Base-by-base conservation (phyloP, 2,888 invertebrate species). In the Drosophila picticornis region DNA sequence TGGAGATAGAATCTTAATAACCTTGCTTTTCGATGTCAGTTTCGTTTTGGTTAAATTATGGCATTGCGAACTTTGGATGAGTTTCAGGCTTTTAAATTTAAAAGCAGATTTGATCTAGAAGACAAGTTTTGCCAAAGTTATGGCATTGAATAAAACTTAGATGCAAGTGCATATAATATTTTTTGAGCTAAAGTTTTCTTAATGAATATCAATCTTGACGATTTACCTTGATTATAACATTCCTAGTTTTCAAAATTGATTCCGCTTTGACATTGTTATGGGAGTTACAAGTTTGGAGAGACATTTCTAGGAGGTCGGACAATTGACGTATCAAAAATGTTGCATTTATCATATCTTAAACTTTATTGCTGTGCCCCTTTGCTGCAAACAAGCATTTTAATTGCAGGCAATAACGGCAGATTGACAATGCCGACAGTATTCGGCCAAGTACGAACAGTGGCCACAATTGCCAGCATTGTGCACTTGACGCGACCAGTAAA, bases 381-480 rank as follows among this genome's bases (percentile, higher is more conserved):
- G 51, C 51, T 13, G 59, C 51, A 34, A 1, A 27, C 29, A 63
- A 51, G 40, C 34, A 79, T 57, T 71, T 71, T 71, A 70, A 77
- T 77, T 75, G 75, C 70, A 22, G 53, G 38, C 53, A 71, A 52
- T 62, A 80, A 77, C 63, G 60, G 60, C 61, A 66, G 38, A 52
- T 65, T 65, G 60, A 61, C 70, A 65, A 62, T 69, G 68, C 61
- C 67, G 51, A 60, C 58, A 55, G 55, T 48, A 55, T 38, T 34
- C 25, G 63, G 40, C 63, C 48, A 48, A 53, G 38, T 36, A 36
- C 19, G 25, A 55, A 19, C 34, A 34, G 32, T 56, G 29, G 57
- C 55, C 58, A 56, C 60, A 60, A 57, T 60, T 60, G 19, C 72
- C 65, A 67, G 52, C 62, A 46, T 50, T 69, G 46, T 58, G 50